Conservation (phyloP, 30 jellyfish, hydroid and myxozoan genomes). For the Sanderia malayensis region DNA sequence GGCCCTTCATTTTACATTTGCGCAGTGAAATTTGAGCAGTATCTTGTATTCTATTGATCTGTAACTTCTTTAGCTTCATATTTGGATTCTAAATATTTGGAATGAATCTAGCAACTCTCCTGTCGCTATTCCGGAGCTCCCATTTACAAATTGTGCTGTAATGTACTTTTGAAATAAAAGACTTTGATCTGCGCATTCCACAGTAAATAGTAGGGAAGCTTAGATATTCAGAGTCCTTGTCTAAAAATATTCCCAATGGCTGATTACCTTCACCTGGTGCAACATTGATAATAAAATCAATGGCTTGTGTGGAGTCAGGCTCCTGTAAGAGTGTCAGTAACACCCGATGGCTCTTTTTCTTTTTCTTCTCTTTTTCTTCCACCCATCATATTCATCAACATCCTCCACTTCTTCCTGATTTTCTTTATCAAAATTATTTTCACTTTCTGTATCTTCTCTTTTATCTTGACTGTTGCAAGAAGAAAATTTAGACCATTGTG, state of each 20-base stretch:
- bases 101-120: conserved; percentile 6
- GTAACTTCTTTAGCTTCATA: too few species aligned
- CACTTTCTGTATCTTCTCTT: too few species aligned
- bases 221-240: conserved; percentile 8
- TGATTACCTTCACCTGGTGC: conserved; percentile 40
- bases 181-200: neutral
- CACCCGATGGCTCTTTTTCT: neutral
- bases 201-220: conserved; percentile 9
- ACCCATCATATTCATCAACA: too few species aligned
- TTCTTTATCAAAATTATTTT: too few species aligned
- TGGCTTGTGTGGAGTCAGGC: neutral
- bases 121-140: conserved; percentile 21
- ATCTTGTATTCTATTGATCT: too few species aligned
- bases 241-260: conserved; percentile 13
- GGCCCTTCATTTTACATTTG: conserved; percentile 3
- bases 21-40: conserved; percentile 27
- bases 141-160: conserved; percentile 20
- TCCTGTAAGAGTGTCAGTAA: conserved; percentile 10
- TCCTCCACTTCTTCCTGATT: too few species aligned
- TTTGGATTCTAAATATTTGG: too few species aligned
- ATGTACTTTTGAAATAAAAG: neutral
- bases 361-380: conserved; percentile 15
- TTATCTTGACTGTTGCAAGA: too few species aligned
- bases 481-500: neutral
- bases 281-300: neutral